Base-by-base conservation (phyloP, 2,888 invertebrate species). In the Melanotus villosus region DNA sequence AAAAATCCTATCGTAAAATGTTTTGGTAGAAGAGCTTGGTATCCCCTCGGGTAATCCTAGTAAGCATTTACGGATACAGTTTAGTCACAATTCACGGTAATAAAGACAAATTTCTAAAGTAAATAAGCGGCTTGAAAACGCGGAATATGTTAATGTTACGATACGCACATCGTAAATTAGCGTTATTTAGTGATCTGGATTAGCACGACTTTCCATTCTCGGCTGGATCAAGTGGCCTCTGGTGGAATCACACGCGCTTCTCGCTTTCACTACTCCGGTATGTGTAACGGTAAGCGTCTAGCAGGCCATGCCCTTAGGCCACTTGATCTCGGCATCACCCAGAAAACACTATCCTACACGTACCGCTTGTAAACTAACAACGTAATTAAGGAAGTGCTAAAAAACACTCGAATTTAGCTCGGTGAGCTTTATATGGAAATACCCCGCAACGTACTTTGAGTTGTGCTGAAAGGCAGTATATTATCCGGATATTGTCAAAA, bases 121-220 rank as follows among this genome's bases (percentile, higher is more conserved):
- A 47, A 60, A 47, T 32, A 59, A 41, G 30, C 10, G 34, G 26
- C 26, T 26, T 5, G 26, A 21, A 50, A 26, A 54, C 14, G 57
- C 38, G 23, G 41, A 21, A 32, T 60, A 60, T 47, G 60, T 54
- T 59, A 50, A 59, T 47, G 52, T 41, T 59, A 41, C 34, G 18
- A 34, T 62, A 67, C 59, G 54, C 67, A 67, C 67, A 26, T 62
- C 47, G 63, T 67, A 70, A 65, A 52, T 63, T 62, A 43, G 18
- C 52, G 62, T 56, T 52, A 67, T 66, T 70, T 66, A 67, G 66
- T 43, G 72, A 71, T 76, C 75, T 75, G 73, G 74, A 76, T 75
- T 76, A 71, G 72, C 70, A 23, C 73, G 74, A 78, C 78, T 78
- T 78, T 78, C 78, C 77, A 77, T 77, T 78, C 76, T 72, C 72